phyloP scores from a whole-genome alignment of 92 coral and sea anemone genomes.

The Zoanthus solanderi region DNA sequence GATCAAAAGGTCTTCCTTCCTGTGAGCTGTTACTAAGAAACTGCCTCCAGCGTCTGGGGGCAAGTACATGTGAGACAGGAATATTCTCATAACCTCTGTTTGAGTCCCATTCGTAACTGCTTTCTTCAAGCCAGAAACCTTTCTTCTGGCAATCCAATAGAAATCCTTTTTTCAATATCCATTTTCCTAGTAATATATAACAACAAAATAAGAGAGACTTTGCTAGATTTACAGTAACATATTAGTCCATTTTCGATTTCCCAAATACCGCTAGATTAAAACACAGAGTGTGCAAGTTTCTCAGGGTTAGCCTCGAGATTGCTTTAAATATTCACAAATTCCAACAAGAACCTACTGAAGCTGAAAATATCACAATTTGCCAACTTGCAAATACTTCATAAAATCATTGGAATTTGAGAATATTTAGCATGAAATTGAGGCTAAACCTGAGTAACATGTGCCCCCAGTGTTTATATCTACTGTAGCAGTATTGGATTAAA shows the following conservation, averaged over 20 bases:
- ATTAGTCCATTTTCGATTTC: too few species aligned
- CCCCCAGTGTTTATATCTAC: too few species aligned
- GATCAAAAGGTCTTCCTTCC: conserved; percentile 69
- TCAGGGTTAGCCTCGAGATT: too few species aligned
- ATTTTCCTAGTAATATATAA: conserved; percentile 71
- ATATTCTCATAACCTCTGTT: conserved; percentile 37
- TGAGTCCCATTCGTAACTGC: conserved; percentile 82
- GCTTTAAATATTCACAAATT: too few species aligned
- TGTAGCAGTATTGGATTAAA: too few species aligned
- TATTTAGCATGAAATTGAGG: too few species aligned
- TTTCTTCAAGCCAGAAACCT: conserved; percentile 84
- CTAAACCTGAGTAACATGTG: too few species aligned
- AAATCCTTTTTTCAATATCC: conserved; percentile 83
- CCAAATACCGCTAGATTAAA: too few species aligned
- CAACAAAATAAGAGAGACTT: neutral
- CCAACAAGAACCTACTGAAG: too few species aligned
- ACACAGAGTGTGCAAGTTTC: neutral
- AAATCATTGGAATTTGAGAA: too few species aligned
- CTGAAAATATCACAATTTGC: neutral
- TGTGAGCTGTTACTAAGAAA: conserved; percentile 33
- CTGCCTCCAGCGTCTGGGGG: conserved; percentile 92
- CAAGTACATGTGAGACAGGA: conserved; percentile 61
- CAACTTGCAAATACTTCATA: too few species aligned
- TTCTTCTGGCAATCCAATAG: conserved; percentile 81
- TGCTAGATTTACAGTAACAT: too few species aligned